Conservation (phyloP, 2,113 vertebrate species). For the Crotophaga sulcirostris region DNA sequence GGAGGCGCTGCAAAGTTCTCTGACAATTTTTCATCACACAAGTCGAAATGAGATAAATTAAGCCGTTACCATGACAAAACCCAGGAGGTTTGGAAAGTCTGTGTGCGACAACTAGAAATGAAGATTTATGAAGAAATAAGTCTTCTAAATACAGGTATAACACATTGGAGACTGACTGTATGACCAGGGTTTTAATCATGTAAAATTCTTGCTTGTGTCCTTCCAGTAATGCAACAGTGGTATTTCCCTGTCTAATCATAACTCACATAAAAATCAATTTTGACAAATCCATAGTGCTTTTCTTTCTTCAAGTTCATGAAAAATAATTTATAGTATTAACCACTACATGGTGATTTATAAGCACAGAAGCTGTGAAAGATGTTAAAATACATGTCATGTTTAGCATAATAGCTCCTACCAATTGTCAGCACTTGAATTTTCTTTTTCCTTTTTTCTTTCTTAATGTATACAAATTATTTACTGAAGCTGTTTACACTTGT, state of each 20-base stretch:
- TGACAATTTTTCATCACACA: constrained; percentile 39
- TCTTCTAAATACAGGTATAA: constrained; percentile 36
- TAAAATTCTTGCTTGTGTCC: neutral
- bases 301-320: neutral
- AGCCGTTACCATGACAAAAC: constrained; percentile 53
- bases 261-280: constrained; percentile 46
- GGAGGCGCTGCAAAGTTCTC: neutral
- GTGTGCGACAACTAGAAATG: constrained; percentile 33
- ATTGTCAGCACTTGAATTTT: neutral
- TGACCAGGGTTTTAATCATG: constrained; percentile 55
- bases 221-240: constrained; percentile 29
- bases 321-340: constrained; percentile 13
- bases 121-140: constrained; percentile 52
- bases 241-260: constrained; percentile 44
- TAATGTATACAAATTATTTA: constrained; percentile 20
- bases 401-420: neutral
- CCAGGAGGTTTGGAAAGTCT: constrained; percentile 2
- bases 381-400: neutral
- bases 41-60: constrained; percentile 69
- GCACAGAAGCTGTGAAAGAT: neutral
- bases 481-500: neutral
- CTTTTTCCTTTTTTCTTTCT: neutral
- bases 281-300: neutral
- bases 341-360: neutral
- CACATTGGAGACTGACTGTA: neutral